These are phyloP conservation scores for Halcyon smyrnensis DNA, from an alignment of 2,797 vertebrate species.

Conservation along the genomic window DNA sequence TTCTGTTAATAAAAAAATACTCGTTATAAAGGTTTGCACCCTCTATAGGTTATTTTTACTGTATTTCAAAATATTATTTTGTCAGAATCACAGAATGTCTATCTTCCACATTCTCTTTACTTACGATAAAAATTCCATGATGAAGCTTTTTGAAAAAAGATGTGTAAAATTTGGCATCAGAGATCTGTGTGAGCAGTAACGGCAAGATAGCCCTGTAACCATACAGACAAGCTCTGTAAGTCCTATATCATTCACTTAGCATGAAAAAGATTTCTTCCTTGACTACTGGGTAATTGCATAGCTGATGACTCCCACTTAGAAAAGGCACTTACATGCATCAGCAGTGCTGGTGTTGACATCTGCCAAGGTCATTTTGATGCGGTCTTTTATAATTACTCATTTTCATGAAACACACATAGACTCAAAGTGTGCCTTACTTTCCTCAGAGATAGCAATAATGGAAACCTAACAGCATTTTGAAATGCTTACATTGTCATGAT, in stretches of 20 bases:
- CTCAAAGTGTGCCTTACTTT: neutral
- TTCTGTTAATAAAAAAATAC: neutral
- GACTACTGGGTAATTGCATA: slow-evolving; percentile 22
- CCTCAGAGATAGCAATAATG: slow-evolving; percentile 20
- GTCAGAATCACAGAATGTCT: neutral
- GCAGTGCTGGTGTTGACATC: slow-evolving; percentile 36
- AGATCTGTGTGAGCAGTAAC: neutral
- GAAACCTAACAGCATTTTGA: slow-evolving; percentile 42
- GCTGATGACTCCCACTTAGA: neutral
- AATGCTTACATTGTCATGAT: slow-evolving; percentile 14
- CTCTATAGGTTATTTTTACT: neutral
- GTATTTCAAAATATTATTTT: neutral
- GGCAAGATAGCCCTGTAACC: neutral
- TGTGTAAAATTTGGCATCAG: neutral
- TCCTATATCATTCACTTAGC: neutral
- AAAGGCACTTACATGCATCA: slow-evolving; percentile 33
- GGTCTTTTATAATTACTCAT: slow-evolving; percentile 40
- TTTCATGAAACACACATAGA: slow-evolving; percentile 8
- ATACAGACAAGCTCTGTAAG: neutral
- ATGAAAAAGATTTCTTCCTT: neutral
- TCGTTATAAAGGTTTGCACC: neutral
- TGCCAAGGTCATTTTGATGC: slow-evolving; percentile 43
- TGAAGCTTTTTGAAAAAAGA: neutral
- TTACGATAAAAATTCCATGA: neutral
- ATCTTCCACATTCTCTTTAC: neutral